Evolutionary conservation across 92 coral and sea anemone species (phyloP), one percentile per base, ranked within the genome.

Genomic region (Zoanthus solanderi): DNA sequence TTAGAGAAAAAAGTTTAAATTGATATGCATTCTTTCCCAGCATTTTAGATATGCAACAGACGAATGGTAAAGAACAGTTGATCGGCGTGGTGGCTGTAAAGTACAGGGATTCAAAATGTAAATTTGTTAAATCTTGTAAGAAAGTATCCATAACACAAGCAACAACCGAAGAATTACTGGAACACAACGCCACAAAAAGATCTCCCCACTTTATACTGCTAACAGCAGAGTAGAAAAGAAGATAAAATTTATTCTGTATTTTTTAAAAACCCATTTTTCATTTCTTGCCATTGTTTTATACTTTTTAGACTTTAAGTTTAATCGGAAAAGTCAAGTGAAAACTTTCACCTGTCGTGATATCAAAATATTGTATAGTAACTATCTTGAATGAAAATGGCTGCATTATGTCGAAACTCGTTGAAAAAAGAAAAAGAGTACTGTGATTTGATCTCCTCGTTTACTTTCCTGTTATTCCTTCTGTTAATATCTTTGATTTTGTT

Each of bases 221-320:
- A 44, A 69, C 75, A 69, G 75, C 10, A 69, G 75, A 69, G 28
- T 67, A 30, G 42, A 30, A 34, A 18, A 12, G 6, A 34, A 7
- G 47, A 69, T 69, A 10, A 30, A 69, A 34, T 69, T 31, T 69
- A 63, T 69, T 9, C 46, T 69, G 46, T 17, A 15, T 10, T 32
- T 67, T 69, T 14, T 63, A 31, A 2, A 29, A 34, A 9, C 11
- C 31, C 6, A 7, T 3, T 34, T 69, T 69, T 31, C 34, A 63
- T 69, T 31, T 31, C 75, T 69, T 30, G 75, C 30, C 75, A 69
- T 7, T 69, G 45, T 69, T 69, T 69, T 69, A 69, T 10, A 69
- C 31, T 23, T 69, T 69, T 69, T 69, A 69, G 75, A 30, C 46
- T 15, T 69, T 34, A 6, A 14, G 56, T 50, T 50, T 11, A 50